Evolutionary conservation across 2,797 vertebrate species (phyloP).

Genomic region (Hippocampus kuda): DNA sequence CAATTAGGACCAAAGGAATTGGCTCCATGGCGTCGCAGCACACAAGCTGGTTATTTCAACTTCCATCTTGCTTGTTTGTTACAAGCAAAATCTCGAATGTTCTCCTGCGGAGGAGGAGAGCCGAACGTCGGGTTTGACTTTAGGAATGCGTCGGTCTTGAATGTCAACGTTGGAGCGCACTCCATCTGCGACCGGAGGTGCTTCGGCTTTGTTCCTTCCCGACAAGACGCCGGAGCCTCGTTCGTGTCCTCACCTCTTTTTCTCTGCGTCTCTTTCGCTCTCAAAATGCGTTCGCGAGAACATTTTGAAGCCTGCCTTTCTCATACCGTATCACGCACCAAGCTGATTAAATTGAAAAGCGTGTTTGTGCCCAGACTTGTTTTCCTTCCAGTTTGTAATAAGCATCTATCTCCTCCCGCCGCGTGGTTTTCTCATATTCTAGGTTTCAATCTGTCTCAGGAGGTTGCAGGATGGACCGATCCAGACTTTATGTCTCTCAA

Average conservation of each 20-base stretch:
- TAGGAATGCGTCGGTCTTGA: slow-evolving; percentile 26
- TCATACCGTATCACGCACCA: slow-evolving; percentile 48
- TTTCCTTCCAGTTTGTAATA: slow-evolving; percentile 50
- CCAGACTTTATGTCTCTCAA: slow-evolving; percentile 43
- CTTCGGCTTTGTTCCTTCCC: slow-evolving; percentile 46
- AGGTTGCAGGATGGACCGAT: slow-evolving; percentile 48
- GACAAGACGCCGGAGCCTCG: slow-evolving; percentile 35
- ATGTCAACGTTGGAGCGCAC: slow-evolving; percentile 33
- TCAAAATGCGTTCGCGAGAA: slow-evolving; percentile 20
- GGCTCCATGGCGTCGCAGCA: slow-evolving; percentile 45
- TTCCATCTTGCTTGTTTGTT: slow-evolving; percentile 37
- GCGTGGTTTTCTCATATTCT: slow-evolving; percentile 38
- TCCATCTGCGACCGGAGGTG: slow-evolving; percentile 41
- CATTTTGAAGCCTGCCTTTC: slow-evolving; percentile 33
- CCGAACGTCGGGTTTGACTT: slow-evolving; percentile 24
- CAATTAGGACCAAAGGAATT: slow-evolving; percentile 58
- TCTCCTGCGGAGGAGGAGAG: slow-evolving; percentile 14
- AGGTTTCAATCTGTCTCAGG: slow-evolving; percentile 25
- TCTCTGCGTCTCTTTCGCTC: slow-evolving; percentile 18
- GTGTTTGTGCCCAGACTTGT: slow-evolving; percentile 32
- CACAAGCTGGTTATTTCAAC: slow-evolving; percentile 49
- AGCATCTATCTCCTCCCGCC: slow-evolving; percentile 31
- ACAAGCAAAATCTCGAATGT: slow-evolving; percentile 12
- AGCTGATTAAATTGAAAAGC: slow-evolving; percentile 49
- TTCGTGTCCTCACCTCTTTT: slow-evolving; percentile 16